phyloP scores from a whole-genome alignment of 2,888 invertebrate species.

The Tenthredo notha region DNA sequence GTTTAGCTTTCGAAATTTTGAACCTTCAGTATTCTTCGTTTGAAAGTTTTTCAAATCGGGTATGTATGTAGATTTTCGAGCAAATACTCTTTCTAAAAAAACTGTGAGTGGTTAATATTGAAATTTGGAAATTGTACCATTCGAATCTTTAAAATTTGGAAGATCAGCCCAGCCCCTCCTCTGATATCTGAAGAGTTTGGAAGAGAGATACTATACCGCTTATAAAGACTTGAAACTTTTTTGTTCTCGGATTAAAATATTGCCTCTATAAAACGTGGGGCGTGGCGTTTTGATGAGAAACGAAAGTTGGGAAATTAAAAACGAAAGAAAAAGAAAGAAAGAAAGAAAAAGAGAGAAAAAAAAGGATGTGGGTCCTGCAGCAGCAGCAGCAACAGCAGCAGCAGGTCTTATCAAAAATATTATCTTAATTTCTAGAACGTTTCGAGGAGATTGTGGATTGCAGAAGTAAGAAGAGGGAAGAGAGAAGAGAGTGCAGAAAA shows the following conservation, averaged over 20 bases:
- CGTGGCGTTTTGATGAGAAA: background rate
- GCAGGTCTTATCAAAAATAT: slow-evolving; percentile 17
- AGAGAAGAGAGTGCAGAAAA: background rate
- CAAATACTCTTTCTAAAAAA: too few species aligned
- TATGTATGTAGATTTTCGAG: too few species aligned
- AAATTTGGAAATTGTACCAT: too few species aligned
- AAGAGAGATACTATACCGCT: background rate
- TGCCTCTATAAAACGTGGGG: background rate
- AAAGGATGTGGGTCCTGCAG: background rate
- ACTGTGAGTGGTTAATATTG: too few species aligned
- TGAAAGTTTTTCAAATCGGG: too few species aligned
- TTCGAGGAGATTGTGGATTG: background rate
- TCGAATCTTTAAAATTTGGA: too few species aligned
- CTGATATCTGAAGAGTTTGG: background rate
- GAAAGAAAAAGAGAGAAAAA: background rate
- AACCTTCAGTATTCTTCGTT: too few species aligned
- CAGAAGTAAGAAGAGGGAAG: background rate
- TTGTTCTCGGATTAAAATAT: background rate
- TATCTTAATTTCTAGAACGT: slow-evolving; percentile 14
- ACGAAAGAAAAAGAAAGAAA: background rate
- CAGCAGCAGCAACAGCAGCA: background rate
- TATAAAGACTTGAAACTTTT: slow-evolving; percentile 1
- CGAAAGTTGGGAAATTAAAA: background rate
- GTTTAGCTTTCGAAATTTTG: too few species aligned
- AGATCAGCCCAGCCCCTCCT: too few species aligned